phyloP scores from a whole-genome alignment of 2,797 vertebrate species.

The Sciurus carolinensis region DNA sequence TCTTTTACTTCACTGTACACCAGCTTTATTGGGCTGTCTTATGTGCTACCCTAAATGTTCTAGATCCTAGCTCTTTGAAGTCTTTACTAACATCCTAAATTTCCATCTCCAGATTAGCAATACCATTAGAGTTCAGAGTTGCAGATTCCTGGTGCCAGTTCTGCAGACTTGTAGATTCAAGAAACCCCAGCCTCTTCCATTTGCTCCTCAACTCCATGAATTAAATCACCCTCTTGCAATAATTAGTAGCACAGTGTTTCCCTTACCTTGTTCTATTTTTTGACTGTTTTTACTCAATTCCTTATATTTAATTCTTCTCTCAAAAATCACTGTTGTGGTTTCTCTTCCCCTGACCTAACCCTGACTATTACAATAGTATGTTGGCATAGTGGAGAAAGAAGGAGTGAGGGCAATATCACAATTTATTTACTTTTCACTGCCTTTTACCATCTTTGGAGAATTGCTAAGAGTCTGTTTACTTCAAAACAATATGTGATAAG shows the following conservation, averaged over 20 bases:
- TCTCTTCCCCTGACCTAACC: background rate
- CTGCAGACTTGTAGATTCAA: background rate
- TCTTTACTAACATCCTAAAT: background rate
- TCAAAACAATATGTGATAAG: background rate
- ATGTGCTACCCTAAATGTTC: background rate
- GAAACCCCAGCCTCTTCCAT: background rate
- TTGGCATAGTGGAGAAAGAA: background rate
- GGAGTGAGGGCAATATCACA: background rate
- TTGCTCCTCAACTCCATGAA: background rate
- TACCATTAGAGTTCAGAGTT: background rate
- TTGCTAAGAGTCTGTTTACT: background rate
- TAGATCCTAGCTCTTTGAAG: background rate
- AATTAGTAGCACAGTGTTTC: background rate
- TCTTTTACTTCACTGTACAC: background rate
- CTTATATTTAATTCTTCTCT: constrained; percentile 5
- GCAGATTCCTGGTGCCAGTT: background rate
- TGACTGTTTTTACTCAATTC: background rate
- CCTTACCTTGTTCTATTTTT: constrained; percentile 5
- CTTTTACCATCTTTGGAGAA: background rate
- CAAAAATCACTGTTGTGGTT: background rate
- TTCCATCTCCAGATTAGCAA: background rate
- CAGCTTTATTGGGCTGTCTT: background rate
- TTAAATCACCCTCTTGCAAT: background rate
- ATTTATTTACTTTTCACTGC: background rate
- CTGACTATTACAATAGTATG: background rate